Percentiles rank a stretch among this genome's conserved stretches.
These are phyloP conservation scores for Scaptomyza caliginosa DNA, from an alignment of 2,888 invertebrate genomes.

Conservation along the genomic window DNA sequence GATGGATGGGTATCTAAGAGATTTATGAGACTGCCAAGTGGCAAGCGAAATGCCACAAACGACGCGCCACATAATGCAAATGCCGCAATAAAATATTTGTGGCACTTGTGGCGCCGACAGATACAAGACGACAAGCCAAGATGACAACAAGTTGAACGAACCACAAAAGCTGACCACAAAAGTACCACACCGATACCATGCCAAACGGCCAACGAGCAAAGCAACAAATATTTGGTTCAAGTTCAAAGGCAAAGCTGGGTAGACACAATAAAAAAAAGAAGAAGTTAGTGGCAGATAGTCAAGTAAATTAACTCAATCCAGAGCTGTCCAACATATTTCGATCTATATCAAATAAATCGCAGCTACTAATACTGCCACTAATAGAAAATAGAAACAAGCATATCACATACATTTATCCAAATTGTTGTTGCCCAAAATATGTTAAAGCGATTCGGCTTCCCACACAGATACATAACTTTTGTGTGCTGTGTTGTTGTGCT, in stretches of 20 bases:
- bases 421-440: conserved; percentile 7
- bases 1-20: conserved; percentile 7
- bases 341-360: conserved; percentile 29
- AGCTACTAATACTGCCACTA: neutral
- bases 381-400: neutral
- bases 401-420: conserved; percentile 27
- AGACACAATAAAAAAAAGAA: neutral
- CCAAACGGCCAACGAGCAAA: no score
- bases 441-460: neutral
- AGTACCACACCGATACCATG: neutral
- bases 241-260: conserved; percentile 31
- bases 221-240: conserved; percentile 33
- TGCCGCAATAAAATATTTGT: conserved; percentile 72
- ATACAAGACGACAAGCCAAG: neutral
- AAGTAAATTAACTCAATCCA: conserved; percentile 19
- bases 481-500: neutral
- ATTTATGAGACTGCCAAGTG: conserved; percentile 51
- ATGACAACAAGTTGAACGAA: conserved; percentile 62
- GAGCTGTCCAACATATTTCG: conserved; percentile 10
- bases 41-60: conserved; percentile 33
- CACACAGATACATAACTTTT: neutral
- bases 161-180: conserved; percentile 48
- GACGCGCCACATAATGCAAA: conserved; percentile 63
- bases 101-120: conserved; percentile 65
- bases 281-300: neutral